These are phyloP conservation scores for Musca vetustissima DNA, from an alignment of 1,140 invertebrate genomes.

Conservation along the genomic window DNA sequence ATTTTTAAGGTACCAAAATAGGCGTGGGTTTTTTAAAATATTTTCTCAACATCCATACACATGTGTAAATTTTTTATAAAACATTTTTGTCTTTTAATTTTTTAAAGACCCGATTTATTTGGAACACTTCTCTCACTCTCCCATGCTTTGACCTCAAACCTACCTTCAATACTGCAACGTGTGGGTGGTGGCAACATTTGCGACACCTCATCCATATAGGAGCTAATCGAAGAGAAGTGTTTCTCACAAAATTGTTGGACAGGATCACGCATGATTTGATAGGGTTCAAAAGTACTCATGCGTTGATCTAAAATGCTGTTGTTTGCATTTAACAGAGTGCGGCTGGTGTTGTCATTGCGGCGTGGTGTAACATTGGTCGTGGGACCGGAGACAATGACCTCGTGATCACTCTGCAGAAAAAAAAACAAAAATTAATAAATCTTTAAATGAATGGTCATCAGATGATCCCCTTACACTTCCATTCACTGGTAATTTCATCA, in stretches of 20 bases:
- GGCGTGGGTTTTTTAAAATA: no score
- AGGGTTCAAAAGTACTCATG: constrained; percentile 84
- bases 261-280: constrained; percentile 80
- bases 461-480: constrained; percentile 39
- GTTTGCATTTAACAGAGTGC: constrained; percentile 68
- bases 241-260: constrained; percentile 94
- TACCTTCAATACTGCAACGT: constrained; percentile 89
- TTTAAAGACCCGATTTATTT: no score
- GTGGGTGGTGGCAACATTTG: constrained; percentile 83
- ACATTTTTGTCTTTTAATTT: no score
- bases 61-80: no score
- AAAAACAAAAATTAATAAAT: neutral
- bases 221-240: constrained; percentile 86
- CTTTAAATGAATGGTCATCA: neutral
- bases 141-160: neutral
- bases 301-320: constrained; percentile 64
- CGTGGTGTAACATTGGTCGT: constrained; percentile 66
- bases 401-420: constrained; percentile 35
- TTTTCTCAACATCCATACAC: no score
- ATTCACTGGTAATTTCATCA: constrained; percentile 53
- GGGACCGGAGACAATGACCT: constrained; percentile 59
- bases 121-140: no score
- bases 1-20: no score
- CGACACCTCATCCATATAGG: constrained; percentile 85
- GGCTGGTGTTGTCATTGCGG: constrained; percentile 69